These are phyloP conservation scores for Elmis aenea DNA, from an alignment of 2,888 invertebrate genomes.

Conservation along the genomic window DNA sequence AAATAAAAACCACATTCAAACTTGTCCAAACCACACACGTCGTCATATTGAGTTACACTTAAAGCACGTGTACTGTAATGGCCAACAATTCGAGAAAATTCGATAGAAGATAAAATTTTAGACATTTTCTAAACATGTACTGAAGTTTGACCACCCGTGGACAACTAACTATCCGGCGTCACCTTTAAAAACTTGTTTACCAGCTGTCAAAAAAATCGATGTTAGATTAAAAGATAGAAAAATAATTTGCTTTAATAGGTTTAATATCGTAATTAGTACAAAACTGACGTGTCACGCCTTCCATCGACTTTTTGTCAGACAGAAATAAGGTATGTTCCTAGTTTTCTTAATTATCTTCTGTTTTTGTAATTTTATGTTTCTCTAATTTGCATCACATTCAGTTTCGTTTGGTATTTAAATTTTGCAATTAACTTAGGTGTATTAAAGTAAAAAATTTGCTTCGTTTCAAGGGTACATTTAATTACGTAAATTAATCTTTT, in stretches of 20 bases:
- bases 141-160: conserved; percentile 15
- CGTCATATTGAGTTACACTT: conserved; percentile 23
- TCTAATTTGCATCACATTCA: conserved; percentile 19
- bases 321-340: not conserved
- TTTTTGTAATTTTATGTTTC: conserved; percentile 10
- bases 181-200: conserved; percentile 14
- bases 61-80: conserved; percentile 6
- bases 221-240: conserved; percentile 15
- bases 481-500: conserved; percentile 19
- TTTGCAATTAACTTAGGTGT: conserved; percentile 21
- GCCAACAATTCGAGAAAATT: conserved; percentile 8
- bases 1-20: conserved; percentile 20
- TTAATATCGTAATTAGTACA: conserved; percentile 19
- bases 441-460: conserved; percentile 17
- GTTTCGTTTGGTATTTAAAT: conserved; percentile 24
- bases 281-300: conserved; percentile 19
- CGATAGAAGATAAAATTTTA: conserved; percentile 11
- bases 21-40: conserved; percentile 24
- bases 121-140: conserved; percentile 11
- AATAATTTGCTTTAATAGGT: conserved; percentile 18
- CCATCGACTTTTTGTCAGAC: conserved; percentile 8
- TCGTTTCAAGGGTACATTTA: conserved; percentile 16
- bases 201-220: conserved; percentile 19
- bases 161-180: conserved; percentile 9
- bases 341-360: not conserved